Evolutionary conservation across 2,113 vertebrate genomes (phyloP), one percentile per base, ranked within the genome.

Genomic region (Brienomyrus brachyistius): DNA sequence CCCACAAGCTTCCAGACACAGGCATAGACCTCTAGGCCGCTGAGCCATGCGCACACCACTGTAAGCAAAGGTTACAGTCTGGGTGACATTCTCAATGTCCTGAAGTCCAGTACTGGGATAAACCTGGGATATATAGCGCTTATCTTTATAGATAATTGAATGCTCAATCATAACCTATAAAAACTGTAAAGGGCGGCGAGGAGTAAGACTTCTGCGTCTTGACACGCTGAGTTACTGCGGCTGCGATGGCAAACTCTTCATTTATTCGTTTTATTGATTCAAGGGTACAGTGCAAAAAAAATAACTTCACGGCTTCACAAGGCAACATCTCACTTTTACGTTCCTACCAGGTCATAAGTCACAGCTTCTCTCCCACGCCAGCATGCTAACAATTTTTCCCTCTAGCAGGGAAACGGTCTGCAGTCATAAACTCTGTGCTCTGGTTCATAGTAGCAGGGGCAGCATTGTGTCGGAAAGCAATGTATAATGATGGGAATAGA

Each of bases 61-160:
- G 40, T 54, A 40, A 35, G 27, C 10, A 56, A 35, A 87, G 85
- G 85, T 31, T 54, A 87, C 2, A 2, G 54, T 87, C 40, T 54
- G 50, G 51, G 48, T 54, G 45, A 52, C 85, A 87, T 17, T 40
- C 17, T n/a, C 51, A 84, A 54, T 56, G 51, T 87, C 85, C 85
- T 56, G 6, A 87, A 54, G 85, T 87, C 51, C 45, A 54, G 51
- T 19, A 17, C 15, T 40, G 85, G 85, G 54, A 31, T 54, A 54
- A 87, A 87, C 10, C 82, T 48, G 27, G 50, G 27, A 62, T 40
- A 43, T 59, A 50, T 43, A 74, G 43, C 13, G 5, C 87, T 74
- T 88, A n/a, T 59, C 51, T 48, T 80, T 89, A 89, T 48, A 40
- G 77, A 84, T 89, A 85, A 84, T 89, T 84, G n/a, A 84, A 89